Base-by-base conservation (phyloP, 2,113 vertebrate species). In the Anarrhichthys ocellatus region DNA sequence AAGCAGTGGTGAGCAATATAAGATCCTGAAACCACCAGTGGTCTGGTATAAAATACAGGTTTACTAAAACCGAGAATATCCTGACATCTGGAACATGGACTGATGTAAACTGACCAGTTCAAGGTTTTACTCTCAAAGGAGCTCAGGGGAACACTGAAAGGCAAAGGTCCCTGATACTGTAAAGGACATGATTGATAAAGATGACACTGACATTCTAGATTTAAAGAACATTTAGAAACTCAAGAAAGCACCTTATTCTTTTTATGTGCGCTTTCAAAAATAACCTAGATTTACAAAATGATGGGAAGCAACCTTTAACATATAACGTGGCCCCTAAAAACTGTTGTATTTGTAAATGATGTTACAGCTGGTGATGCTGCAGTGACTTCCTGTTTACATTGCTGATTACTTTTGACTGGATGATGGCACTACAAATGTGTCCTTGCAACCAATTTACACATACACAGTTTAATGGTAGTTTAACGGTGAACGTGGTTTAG, bases 11-110 rank as follows among this genome's bases (percentile, higher is more conserved):
- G 50, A 82, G 36, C 9, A 73, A 72, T 40, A 50, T 32, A 11
- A 32, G 44, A 46, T 69, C 54, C 29, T 54, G 38, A 81, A 50
- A 63, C 27, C 32, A 79, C 42, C 34, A 52, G 34, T 56, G 10
- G n/a, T 65, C 18, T 73, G n/a, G 24, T 52, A 15, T 6, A 66
- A 27, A 24, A 59, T 34, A 52, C 17, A 34, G 32, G 10, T 40
- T 76, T 32, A 54, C 9, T 59, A 42, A 58, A 65, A 72, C n/a
- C 5, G 5, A 10, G 2, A 54, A 52, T 62, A 75, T 42, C 34
- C n/a, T 29, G 20, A 63, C 18, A 70, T 62, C n/a, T 68, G 32
- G 22, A 68, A 59, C 2, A 66, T 3, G 14, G 22, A 42, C 14
- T 27, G 17, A 75, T 59, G 14, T 18, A 42, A 61, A 79, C 14